A percentile compares a stretch with the other conserved stretches of the same genome.
These are phyloP conservation scores for Dioctria rufipes DNA, from an alignment of 2,888 invertebrate genomes.

Conservation along the genomic window DNA sequence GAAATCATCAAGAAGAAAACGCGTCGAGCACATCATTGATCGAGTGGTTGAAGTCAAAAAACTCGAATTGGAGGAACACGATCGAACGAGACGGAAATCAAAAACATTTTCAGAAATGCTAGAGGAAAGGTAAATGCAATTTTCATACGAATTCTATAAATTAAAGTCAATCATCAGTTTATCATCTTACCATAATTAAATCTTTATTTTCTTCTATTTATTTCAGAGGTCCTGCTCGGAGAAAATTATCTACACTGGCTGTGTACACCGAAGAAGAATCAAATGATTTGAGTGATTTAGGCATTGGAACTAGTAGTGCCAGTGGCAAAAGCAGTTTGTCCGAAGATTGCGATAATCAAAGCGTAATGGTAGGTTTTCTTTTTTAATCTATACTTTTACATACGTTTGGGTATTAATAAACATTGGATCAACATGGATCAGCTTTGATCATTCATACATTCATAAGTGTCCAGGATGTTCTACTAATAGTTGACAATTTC, in stretches of 20 bases:
- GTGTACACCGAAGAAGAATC: constrained; percentile 86
- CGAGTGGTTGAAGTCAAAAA: constrained; percentile 91
- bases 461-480: too few relatives aligned
- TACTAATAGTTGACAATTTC: too few relatives aligned
- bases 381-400: neutral
- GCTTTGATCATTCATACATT: too few relatives aligned
- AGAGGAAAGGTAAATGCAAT: constrained; percentile 82
- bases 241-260: constrained; percentile 76
- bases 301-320: constrained; percentile 78
- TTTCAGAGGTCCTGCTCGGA: constrained; percentile 72
- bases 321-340: constrained; percentile 77
- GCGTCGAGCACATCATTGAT: constrained; percentile 91
- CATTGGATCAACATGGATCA: too few relatives aligned
- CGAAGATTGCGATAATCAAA: constrained; percentile 78
- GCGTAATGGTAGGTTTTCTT: constrained; percentile 74
- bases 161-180: neutral
- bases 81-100: constrained; percentile 82
- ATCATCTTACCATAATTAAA: neutral
- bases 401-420: too few relatives aligned
- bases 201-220: neutral
- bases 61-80: constrained; percentile 84
- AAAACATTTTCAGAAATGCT: constrained; percentile 97
- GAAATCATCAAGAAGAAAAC: constrained; percentile 94
- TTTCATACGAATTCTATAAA: neutral
- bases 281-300: constrained; percentile 88